phyloP scores from a whole-genome alignment of 1,140 invertebrate species.

The Macrotrachela quadricornifera region DNA sequence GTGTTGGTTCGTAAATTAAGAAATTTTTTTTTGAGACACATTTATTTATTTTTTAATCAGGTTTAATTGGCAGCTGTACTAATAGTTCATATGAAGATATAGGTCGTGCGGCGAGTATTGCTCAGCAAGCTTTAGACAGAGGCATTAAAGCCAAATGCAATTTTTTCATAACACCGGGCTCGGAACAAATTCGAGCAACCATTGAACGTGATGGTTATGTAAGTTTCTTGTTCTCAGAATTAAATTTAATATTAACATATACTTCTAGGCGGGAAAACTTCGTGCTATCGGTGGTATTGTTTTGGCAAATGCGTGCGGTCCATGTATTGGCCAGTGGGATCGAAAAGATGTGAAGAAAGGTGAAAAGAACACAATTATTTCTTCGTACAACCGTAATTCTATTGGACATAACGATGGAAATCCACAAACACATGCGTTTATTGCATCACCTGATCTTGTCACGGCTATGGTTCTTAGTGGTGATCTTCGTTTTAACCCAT shows the following conservation, averaged over 20 bases:
- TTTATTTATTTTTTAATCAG: too few species aligned
- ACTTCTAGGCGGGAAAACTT: constrained; percentile 39
- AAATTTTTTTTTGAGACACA: too few species aligned
- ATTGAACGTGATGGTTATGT: constrained; percentile 92
- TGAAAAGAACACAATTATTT: constrained; percentile 97
- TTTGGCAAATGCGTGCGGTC: constrained; percentile 90
- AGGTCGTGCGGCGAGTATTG: constrained; percentile 82
- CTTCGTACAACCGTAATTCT: constrained; percentile 98
- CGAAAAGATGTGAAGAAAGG: constrained; percentile 83
- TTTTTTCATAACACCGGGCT: constrained; percentile 94
- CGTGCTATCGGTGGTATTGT: constrained; percentile 60
- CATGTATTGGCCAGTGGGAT: constrained; percentile 98
- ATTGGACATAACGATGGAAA: constrained; percentile 89
- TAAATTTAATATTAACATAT: not conserved
- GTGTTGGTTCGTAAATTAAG: constrained; percentile 52
- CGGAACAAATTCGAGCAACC: constrained; percentile 90
- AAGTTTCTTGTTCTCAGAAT: too few species aligned
- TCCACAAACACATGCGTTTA: constrained; percentile 89
- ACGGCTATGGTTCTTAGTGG: constrained; percentile 80
- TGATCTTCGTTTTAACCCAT: constrained; percentile 76
- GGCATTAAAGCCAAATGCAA: constrained; percentile 78
- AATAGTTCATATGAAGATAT: constrained; percentile 99
- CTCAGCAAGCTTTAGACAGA: constrained; percentile 69
- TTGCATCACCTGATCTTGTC: constrained; percentile 87
- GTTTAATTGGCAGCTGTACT: constrained; percentile 96